Base-by-base conservation (phyloP, 2,113 vertebrate species). In the Rissa tridactyla region DNA sequence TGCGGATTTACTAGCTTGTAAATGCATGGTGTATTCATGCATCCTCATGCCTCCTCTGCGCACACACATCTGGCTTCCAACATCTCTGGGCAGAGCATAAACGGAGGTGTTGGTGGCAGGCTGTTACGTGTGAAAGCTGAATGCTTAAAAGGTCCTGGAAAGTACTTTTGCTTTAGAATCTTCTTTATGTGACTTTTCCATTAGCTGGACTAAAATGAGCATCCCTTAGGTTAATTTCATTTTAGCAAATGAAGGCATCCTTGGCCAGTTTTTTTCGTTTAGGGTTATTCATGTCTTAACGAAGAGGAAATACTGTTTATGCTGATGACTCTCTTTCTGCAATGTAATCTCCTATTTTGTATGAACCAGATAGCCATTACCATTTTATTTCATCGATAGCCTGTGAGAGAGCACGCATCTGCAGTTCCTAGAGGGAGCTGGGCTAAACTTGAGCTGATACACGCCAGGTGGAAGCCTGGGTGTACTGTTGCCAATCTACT, bases 61-160 rank as follows among this genome's bases (percentile, higher is more conserved):
- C 3, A 0, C 0, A 0, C 12, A 27, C 32, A 52, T 72, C 70
- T 84, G 88, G 21, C 18, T 88, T 78, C 40, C 44, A 2, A 34
- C 9, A 9, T 49, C 54, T 88, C 75, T 23, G 58, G 1, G 5
- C 20, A 71, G 30, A 81, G 38, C 20, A 7, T 42, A 65, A 69
- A 17, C 10, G 10, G 34, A 62, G 25, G 26, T 51, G 19, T 36
- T 61, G 38, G 32, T 47, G 47, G 10, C 83, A 55, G 60, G 13
- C 27, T 78, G 38, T 66, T 82, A 22, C 10, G 1, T 20, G 38
- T 65, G 70, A 72, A 82, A 95, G 29, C 42, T 34, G 38, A 42
- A 84, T 9, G 73, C 49, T 61, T 69, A 58, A 66, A 66, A 90
- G 40, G 25, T 76, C 38, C 49, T 68, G 49, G n/a, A 52, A 88